Evolutionary conservation across 1,140 invertebrate species (phyloP).

Genomic region (Phthorimaea operculella): DNA sequence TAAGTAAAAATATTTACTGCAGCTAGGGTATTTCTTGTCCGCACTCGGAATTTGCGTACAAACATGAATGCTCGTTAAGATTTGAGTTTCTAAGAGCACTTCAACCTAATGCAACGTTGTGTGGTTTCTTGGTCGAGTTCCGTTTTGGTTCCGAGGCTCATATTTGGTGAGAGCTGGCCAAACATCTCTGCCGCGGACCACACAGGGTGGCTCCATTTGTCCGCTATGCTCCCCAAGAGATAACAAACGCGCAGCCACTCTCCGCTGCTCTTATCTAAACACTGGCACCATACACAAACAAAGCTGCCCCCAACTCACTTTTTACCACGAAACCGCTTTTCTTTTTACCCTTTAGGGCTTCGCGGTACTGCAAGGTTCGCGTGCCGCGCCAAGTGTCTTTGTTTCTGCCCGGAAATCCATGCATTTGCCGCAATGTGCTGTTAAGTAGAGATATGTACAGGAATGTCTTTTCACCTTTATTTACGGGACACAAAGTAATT

Average conservation of each 20-base stretch:
- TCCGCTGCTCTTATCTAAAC: slow-evolving; percentile 65
- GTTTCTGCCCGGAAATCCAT: slow-evolving; percentile 57
- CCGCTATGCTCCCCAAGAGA: slow-evolving; percentile 48
- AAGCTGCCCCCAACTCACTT: slow-evolving; percentile 60
- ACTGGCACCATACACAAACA: slow-evolving; percentile 63
- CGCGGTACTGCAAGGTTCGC: slow-evolving; percentile 50
- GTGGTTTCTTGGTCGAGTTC: slow-evolving; percentile 7
- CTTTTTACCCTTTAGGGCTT: slow-evolving; percentile 58
- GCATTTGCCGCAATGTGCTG: slow-evolving; percentile 49
- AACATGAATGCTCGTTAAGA: background rate
- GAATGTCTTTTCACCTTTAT: slow-evolving; percentile 47
- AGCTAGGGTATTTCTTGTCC: background rate
- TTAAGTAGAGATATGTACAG: slow-evolving; percentile 45
- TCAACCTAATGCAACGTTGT: background rate
- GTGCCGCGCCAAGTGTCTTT: slow-evolving; percentile 56
- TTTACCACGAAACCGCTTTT: slow-evolving; percentile 61
- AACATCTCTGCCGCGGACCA: slow-evolving; percentile 44
- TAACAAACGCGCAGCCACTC: slow-evolving; percentile 60
- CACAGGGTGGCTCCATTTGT: slow-evolving; percentile 63
- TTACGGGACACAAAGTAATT: slow-evolving; percentile 22
- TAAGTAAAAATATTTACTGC: no score
- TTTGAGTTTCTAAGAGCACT: background rate
- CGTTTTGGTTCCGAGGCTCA: slow-evolving; percentile 32
- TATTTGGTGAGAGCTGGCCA: slow-evolving; percentile 46
- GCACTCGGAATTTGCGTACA: background rate